Evolutionary conservation across 64 coral and sea anemone genomes (phyloP).

Genomic region (Catalaphyllia jardinei): DNA sequence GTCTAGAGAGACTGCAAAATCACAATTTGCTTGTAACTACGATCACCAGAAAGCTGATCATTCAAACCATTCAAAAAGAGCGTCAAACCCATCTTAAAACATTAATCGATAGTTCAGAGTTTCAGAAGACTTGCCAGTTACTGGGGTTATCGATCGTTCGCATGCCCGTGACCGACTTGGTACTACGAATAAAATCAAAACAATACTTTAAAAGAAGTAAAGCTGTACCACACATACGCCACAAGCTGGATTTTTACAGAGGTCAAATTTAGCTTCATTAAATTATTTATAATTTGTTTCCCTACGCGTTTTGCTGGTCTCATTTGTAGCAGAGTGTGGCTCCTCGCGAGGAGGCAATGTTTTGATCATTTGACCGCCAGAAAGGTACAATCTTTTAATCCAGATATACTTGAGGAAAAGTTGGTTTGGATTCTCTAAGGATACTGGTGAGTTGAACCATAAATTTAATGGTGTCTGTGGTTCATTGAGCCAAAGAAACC

Average conservation of each 20-base stretch:
- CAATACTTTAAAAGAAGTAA: background rate
- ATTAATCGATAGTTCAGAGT: too few species aligned
- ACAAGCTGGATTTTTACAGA: background rate
- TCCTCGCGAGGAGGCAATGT: background rate
- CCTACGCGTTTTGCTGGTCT: background rate
- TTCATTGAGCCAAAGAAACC: constrained; percentile 14
- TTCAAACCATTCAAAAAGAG: too few species aligned
- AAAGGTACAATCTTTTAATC: background rate
- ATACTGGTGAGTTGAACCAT: background rate
- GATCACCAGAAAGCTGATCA: too few species aligned
- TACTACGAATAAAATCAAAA: background rate
- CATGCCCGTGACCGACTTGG: background rate
- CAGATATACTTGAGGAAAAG: background rate
- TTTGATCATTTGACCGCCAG: background rate
- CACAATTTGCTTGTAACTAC: too few species aligned
- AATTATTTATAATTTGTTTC: constrained; percentile 35
- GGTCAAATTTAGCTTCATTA: background rate
- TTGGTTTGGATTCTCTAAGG: background rate
- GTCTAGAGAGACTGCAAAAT: too few species aligned
- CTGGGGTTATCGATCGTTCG: too few species aligned
- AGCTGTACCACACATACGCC: background rate
- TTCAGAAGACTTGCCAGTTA: too few species aligned
- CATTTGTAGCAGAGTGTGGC: background rate
- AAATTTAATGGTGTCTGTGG: background rate
- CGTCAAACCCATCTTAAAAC: too few species aligned